phyloP scores from a whole-genome alignment of 2,888 invertebrate genomes.

The Bedellia somnulentella region DNA sequence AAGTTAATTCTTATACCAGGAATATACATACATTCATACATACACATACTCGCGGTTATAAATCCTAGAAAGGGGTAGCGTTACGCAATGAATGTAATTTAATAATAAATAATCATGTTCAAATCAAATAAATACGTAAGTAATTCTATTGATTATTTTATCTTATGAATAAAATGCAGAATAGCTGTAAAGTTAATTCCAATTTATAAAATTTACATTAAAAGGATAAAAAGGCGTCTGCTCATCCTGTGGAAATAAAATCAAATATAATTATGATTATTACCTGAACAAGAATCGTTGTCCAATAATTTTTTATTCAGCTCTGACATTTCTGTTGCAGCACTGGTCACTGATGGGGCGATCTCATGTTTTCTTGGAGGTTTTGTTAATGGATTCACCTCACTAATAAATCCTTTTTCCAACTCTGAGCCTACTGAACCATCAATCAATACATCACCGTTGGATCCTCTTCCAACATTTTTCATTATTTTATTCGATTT shows the following conservation, averaged over 20 bases:
- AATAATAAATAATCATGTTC: too few species aligned
- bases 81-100: too few species aligned
- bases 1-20: too few species aligned
- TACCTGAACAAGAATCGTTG: constrained; percentile 72
- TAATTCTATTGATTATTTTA: too few species aligned
- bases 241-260: neutral
- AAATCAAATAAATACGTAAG: too few species aligned
- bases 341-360: constrained; percentile 65
- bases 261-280: constrained; percentile 37
- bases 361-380: constrained; percentile 75
- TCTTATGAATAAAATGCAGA: too few species aligned
- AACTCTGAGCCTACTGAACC: constrained; percentile 74
- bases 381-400: constrained; percentile 81
- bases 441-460: constrained; percentile 69
- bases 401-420: constrained; percentile 70
- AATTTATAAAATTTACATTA: too few species aligned
- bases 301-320: constrained; percentile 77
- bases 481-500: constrained; percentile 64
- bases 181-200: too few species aligned
- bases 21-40: too few species aligned
- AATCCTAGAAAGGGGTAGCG: too few species aligned
- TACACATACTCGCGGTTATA: too few species aligned
- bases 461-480: constrained; percentile 61
- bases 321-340: constrained; percentile 78
- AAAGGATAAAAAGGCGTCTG: neutral